Evolutionary conservation across 23 tunicate genomes (phyloP), one percentile per base, ranked within the genome.

Genomic region (Oikopleura dioica): DNA sequence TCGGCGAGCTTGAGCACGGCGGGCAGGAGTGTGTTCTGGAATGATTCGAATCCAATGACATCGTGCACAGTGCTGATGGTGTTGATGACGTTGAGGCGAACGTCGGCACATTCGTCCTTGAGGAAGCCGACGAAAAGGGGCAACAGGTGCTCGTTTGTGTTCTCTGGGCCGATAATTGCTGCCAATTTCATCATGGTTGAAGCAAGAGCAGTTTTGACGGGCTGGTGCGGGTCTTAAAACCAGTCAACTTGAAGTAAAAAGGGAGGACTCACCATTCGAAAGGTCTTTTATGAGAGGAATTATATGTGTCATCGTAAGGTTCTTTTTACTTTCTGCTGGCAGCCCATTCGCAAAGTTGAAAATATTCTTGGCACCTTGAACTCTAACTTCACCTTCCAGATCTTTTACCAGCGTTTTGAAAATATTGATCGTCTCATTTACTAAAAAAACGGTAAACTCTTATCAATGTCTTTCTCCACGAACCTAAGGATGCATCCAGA

Each of bases 21-120:
- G 5, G 99, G 99, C 16, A 94, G 76, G 44, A 94, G 80, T 1
- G 95, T 83, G 37, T 86, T 95, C 1, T 87, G 83, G 36, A 94
- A 81, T 38, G 83, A 84, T 37, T 94, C 86, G 36, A 94, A 86
- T 63, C 99, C 99, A 35, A 94, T 84, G 24, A 63, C 72, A 12
- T 63, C 26, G 79, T 94, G 87, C 0, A 94, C 99, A 75, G 95
- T 86, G 55, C 86, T 88, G 59, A 94, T 87, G 59, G 86, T 94
- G n/a, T 94, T 82, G 36, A 94, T 94, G 36, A 94, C 86, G 59
- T 94, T 94, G 79, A 94, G 78, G 1, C 99, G 81, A 0, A 94
- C 99, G 78, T 94, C 99, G 26, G 99, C 95, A 50, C 95, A 94
- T 77, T 94, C 99, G 79, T 94, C 99, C 75, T 87, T 87, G 33